phyloP scores from a whole-genome alignment of 2,113 vertebrate species.

The Rhipidura dahli region DNA sequence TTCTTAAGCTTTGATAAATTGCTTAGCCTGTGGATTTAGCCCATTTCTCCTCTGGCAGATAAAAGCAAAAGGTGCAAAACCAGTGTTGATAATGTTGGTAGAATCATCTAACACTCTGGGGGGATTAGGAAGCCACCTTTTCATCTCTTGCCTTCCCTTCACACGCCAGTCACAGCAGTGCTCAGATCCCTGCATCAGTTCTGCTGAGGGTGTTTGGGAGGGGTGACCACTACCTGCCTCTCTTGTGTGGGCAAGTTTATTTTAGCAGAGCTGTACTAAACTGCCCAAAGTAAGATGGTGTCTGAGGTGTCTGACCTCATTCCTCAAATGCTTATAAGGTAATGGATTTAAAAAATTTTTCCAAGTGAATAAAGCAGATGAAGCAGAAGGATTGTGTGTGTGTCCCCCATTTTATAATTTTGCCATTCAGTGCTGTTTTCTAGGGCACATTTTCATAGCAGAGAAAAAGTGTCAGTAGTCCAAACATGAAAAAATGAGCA shows the following conservation, averaged over 20 bases:
- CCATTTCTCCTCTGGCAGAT: not conserved
- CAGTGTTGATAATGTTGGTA: not conserved
- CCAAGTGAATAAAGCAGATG: not conserved
- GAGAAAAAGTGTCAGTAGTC: not conserved
- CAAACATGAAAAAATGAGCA: not conserved
- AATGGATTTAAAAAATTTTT: not conserved
- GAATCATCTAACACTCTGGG: not conserved
- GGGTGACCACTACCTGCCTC: no score
- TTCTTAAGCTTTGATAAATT: not conserved
- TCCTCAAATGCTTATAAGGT: not conserved
- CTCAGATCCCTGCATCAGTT: not conserved
- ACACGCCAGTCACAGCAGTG: fast-evolving
- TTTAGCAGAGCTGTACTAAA: not conserved
- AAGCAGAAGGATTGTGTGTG: not conserved
- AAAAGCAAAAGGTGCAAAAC: not conserved
- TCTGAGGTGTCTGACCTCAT: not conserved
- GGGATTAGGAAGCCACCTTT: not conserved
- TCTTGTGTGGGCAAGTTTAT: fast-evolving
- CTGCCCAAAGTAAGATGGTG: no score
- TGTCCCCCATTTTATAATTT: not conserved
- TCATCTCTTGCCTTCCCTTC: not conserved
- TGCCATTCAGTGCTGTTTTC: not conserved
- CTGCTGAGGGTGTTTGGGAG: not conserved
- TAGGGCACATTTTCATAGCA: not conserved
- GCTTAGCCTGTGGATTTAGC: not conserved